These are phyloP conservation scores for Engystomops pustulosus DNA, from an alignment of 2,113 vertebrate species.

Conservation along the genomic window DNA sequence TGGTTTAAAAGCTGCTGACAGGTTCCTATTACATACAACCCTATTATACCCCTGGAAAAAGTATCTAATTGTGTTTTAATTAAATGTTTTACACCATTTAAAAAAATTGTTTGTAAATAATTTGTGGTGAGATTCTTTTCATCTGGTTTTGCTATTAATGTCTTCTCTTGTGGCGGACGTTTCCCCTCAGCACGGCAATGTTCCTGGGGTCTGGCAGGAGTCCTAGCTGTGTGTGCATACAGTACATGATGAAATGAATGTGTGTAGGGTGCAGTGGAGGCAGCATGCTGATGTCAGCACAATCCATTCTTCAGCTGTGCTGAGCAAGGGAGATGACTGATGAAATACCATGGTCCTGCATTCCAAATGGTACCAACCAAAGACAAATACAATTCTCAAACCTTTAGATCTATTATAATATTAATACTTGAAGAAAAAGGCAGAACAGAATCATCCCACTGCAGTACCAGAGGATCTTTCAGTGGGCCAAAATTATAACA, in stretches of 20 bases:
- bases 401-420: too few relatives aligned
- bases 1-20: too few relatives aligned
- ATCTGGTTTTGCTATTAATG: neutral
- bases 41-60: too few relatives aligned
- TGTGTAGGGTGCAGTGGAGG: neutral
- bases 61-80: too few relatives aligned
- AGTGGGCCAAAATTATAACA: too few relatives aligned
- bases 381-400: neutral
- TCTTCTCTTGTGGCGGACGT: constrained; percentile 25
- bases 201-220: neutral
- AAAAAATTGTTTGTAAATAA: neutral
- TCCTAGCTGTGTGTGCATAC: constrained; percentile 39
- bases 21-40: too few relatives aligned
- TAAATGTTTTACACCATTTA: too few relatives aligned
- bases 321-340: constrained; percentile 37
- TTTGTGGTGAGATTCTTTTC: neutral
- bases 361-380: neutral
- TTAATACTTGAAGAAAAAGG: too few relatives aligned
- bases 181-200: neutral
- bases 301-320: neutral
- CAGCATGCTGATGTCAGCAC: constrained; percentile 7
- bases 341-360: neutral
- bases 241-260: constrained; percentile 34
- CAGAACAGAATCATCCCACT: too few relatives aligned
- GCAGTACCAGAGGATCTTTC: too few relatives aligned